A percentile compares a stretch with the other conserved stretches of the same genome.
These are phyloP conservation scores for Chunga burmeisteri DNA, from an alignment of 2,113 vertebrate species.

Conservation along the genomic window DNA sequence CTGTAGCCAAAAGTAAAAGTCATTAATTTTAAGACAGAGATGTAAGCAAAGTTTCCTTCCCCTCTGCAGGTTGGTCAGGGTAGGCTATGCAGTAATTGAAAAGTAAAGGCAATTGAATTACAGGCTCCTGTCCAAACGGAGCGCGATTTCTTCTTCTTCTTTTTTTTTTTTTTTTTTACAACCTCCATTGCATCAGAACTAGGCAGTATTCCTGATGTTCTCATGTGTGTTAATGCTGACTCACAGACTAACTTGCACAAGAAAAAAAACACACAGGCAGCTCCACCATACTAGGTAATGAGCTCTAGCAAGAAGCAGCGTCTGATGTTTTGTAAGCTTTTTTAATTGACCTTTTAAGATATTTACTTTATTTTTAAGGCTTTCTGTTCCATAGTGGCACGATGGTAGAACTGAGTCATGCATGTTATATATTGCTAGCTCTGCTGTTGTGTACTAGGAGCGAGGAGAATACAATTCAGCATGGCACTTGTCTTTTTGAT, in stretches of 20 bases:
- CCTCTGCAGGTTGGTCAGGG: constrained; percentile 63
- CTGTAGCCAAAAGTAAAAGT: constrained; percentile 58
- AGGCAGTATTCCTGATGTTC: constrained; percentile 59
- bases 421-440: constrained; percentile 53
- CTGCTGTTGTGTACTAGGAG: constrained; percentile 26
- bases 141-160: constrained; percentile 12
- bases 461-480: constrained; percentile 55
- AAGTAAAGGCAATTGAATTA: constrained; percentile 68
- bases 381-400: constrained; percentile 24
- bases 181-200: constrained; percentile 71
- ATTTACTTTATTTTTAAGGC: constrained; percentile 40
- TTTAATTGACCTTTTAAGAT: constrained; percentile 57
- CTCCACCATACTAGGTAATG: constrained; percentile 64
- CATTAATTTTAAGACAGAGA: constrained; percentile 62
- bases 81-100: constrained; percentile 67
- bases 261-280: constrained; percentile 60
- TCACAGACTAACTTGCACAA: constrained; percentile 69
- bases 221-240: constrained; percentile 69
- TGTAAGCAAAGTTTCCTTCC: constrained; percentile 70
- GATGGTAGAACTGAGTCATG: constrained; percentile 57
- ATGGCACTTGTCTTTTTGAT: constrained; percentile 55
- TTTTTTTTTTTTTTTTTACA: constrained; percentile 55
- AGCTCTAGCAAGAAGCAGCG: constrained; percentile 59
- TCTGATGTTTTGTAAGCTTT: constrained; percentile 66
- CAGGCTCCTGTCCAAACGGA: constrained; percentile 59